phyloP scores from a whole-genome alignment of 1,140 invertebrate species.

The Lethrus apterus region DNA sequence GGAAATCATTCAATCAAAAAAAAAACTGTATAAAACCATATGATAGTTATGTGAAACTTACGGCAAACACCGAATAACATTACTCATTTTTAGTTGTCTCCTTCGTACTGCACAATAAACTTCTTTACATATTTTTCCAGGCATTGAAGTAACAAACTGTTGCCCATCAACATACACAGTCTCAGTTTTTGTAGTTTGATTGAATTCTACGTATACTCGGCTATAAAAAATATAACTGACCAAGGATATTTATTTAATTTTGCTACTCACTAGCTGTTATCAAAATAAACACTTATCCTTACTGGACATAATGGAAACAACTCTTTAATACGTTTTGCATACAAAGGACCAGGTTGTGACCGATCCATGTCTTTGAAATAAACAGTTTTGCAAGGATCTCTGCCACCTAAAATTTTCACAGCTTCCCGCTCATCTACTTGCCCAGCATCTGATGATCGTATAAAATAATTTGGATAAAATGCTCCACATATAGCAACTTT shows the following conservation, averaged over 20 bases:
- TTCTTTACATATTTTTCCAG: conserved; percentile 55
- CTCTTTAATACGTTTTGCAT: conserved; percentile 52
- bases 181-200: conserved; percentile 28
- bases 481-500: conserved; percentile 70
- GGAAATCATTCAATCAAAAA: conserved; percentile 1
- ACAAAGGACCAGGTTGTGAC: conserved; percentile 65
- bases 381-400: conserved; percentile 71
- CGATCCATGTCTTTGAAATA: conserved; percentile 58
- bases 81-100: conserved; percentile 46
- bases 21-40: conserved; percentile 16
- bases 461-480: conserved; percentile 90
- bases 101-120: conserved; percentile 76
- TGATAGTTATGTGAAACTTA: conserved; percentile 42
- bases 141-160: conserved; percentile 40
- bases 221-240: conserved; percentile 25
- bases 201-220: conserved; percentile 56
- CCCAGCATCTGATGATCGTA: conserved; percentile 43
- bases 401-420: conserved; percentile 54
- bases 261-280: conserved; percentile 47
- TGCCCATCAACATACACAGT: conserved; percentile 25
- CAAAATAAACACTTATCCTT: conserved; percentile 57
- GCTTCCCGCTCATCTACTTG: conserved; percentile 52
- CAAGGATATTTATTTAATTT: conserved; percentile 1
- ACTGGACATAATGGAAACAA: conserved; percentile 42
- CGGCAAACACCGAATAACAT: conserved; percentile 48